These are phyloP conservation scores for Synchiropus splendidus DNA, from an alignment of 2,113 vertebrate species.

Conservation along the genomic window DNA sequence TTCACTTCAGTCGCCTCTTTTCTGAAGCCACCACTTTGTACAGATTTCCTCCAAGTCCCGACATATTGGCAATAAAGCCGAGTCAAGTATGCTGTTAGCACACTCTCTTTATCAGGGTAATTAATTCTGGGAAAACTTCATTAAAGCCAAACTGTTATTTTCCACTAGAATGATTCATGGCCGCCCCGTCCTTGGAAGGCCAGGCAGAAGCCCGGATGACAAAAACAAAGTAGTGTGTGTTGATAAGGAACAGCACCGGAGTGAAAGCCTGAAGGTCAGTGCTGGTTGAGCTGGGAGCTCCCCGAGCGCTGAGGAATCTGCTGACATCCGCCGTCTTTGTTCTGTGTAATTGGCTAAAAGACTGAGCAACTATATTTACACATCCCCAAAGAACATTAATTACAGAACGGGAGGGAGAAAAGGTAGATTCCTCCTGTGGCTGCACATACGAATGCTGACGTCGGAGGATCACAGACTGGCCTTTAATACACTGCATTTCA, in stretches of 20 bases:
- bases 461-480: constrained; percentile 7
- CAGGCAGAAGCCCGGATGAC: constrained; percentile 33
- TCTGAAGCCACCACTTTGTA: no score
- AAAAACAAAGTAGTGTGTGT: constrained; percentile 46
- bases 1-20: no score
- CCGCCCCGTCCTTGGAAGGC: constrained; percentile 48
- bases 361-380: constrained; percentile 65
- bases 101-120: constrained; percentile 11
- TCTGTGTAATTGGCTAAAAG: constrained; percentile 66
- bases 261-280: constrained; percentile 58
- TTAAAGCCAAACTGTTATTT: no score
- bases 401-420: constrained; percentile 45
- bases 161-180: constrained; percentile 15
- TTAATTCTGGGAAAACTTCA: constrained; percentile 18
- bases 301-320: constrained; percentile 58
- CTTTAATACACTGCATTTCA: background rate
- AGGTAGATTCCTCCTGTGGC: constrained; percentile 29
- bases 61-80: no score
- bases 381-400: constrained; percentile 65
- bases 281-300: constrained; percentile 53
- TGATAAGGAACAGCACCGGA: constrained; percentile 48
- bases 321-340: constrained; percentile 64
- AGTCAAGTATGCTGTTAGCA: no score
- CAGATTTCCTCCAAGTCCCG: no score
- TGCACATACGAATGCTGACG: constrained; percentile 25